phyloP scores from a whole-genome alignment of 2,888 invertebrate species.

The Mimumesa dahlbomi region DNA sequence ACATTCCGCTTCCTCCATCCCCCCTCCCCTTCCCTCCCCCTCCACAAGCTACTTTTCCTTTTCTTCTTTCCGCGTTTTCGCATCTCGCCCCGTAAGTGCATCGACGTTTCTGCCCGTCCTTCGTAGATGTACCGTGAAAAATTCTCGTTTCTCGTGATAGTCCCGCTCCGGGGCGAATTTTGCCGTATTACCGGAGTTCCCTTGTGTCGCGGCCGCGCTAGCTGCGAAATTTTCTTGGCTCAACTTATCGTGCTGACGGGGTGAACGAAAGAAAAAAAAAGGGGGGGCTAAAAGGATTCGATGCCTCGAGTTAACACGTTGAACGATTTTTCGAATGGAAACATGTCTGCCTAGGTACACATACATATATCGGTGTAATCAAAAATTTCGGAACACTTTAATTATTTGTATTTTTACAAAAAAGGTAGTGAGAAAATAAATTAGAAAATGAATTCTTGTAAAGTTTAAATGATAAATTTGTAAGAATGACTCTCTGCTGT shows the following conservation, averaged over 20 bases:
- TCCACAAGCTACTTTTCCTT: slow-evolving; percentile 28
- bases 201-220: slow-evolving; percentile 3
- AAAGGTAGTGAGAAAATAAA: neutral
- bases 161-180: slow-evolving; percentile 25
- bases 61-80: slow-evolving; percentile 16
- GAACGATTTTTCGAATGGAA: no score
- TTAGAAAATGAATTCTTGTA: no score
- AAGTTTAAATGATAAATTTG: neutral
- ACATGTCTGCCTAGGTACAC: no score
- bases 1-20: slow-evolving; percentile 53
- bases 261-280: neutral
- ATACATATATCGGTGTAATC: no score
- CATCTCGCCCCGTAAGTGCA: slow-evolving; percentile 17
- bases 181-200: slow-evolving; percentile 14
- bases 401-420: no score
- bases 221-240: slow-evolving; percentile 11
- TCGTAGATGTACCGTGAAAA: slow-evolving; percentile 42
- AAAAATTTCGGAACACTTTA: no score
- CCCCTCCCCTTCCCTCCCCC: slow-evolving; percentile 25
- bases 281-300: slow-evolving; percentile 19
- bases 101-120: slow-evolving; percentile 31
- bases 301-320: slow-evolving; percentile 16
- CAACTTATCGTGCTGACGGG: slow-evolving; percentile 9
- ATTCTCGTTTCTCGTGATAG: slow-evolving; percentile 26
- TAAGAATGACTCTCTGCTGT: neutral